Evolutionary conservation across 1,140 invertebrate genomes (phyloP), one percentile per base, ranked within the genome.

Genomic region (Stenopsyche tienmushanensis): DNA sequence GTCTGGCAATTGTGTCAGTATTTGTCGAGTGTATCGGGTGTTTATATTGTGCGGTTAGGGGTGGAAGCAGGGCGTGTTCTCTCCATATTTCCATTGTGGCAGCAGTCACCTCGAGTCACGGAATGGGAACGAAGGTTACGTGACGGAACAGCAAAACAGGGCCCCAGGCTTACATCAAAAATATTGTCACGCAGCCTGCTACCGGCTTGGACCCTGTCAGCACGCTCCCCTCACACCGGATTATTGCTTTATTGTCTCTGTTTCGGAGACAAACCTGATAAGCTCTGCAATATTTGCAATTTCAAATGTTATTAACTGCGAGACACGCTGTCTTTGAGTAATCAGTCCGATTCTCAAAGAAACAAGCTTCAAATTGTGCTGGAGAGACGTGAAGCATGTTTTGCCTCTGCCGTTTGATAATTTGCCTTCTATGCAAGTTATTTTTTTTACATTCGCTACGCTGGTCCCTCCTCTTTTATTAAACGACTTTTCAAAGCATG

Each of bases 181-280:
- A 41, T 57, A 57, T 42, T 41, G 54, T 57, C 54, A 57, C 54
- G 54, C 29, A 57, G 39, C 8, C 15, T 42, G 15, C n/a, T 42
- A 3, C 18, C 3, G 47, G 10, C 3, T 34, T 13, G 5, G 15
- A 20, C 18, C 9, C 10, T 54, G 15, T 29, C 25, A 54, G 26
- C 54, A 8, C 1, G 7, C 15, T 25, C 21, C 17, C 42, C 20
- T 42, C 2, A 3, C n/a, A n/a, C 17, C 8, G 26, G 54, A 57
- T 20, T 41, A 57, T 57, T 53, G 50, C 50, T 26, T 53, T 57
- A 57, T 23, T 57, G 54, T 39, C 21, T 57, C 54, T 42, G 39
- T 41, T 54, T 57, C 24, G 54, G 2, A 15, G 54, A 39, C 54
- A 3, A 21, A 21, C 20, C 54, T 49, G 45, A 49, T 49, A 49